These are phyloP conservation scores for Megaleporinus macrocephalus DNA, from an alignment of 2,113 vertebrate species.

Conservation along the genomic window DNA sequence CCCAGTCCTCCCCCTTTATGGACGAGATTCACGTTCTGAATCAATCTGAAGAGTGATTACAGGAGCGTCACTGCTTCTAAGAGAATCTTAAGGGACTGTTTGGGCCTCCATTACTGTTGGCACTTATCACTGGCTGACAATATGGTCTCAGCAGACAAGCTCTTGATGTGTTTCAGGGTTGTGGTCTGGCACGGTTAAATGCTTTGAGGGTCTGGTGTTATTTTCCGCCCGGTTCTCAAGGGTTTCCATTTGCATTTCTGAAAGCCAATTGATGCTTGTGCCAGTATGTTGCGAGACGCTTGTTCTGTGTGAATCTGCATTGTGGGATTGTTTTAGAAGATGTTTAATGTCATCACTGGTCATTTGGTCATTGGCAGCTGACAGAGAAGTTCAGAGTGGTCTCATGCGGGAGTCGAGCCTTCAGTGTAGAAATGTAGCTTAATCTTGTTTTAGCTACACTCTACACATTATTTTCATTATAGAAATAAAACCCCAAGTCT, in stretches of 20 bases:
- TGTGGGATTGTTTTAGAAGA: too few relatives aligned
- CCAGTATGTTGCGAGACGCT: background rate
- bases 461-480: too few relatives aligned
- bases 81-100: background rate
- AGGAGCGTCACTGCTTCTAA: background rate
- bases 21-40: background rate
- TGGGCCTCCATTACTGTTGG: background rate
- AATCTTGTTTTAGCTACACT: too few relatives aligned
- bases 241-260: background rate
- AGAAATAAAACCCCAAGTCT: too few relatives aligned
- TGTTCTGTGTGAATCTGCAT: too few relatives aligned
- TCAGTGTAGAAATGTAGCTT: too few relatives aligned
- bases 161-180: background rate
- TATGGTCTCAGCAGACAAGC: background rate
- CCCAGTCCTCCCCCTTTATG: background rate
- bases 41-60: background rate
- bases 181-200: background rate
- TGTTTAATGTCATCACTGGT: too few relatives aligned
- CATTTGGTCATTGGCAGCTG: too few relatives aligned
- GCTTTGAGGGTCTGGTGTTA: background rate
- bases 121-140: background rate
- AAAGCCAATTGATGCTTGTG: background rate
- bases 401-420: too few relatives aligned
- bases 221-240: background rate
- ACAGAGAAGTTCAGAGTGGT: too few relatives aligned